phyloP scores from a whole-genome alignment of 2,888 invertebrate species.

The Tridacna gigas region DNA sequence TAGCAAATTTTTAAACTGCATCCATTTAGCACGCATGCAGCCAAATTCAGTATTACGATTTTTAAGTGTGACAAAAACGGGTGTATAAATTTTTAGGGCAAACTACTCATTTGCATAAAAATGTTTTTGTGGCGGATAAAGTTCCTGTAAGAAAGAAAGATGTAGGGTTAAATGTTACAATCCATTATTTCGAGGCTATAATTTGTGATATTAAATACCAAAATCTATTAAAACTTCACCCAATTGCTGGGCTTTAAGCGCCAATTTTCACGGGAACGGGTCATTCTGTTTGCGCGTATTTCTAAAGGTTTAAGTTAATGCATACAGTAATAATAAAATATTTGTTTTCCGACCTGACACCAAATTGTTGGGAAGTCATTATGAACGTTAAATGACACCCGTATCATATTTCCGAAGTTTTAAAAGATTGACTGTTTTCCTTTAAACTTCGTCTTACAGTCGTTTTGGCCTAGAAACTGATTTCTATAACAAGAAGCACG shows the following conservation, averaged over 20 bases:
- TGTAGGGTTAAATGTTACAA: constrained; percentile 61
- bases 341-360: constrained; percentile 53
- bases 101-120: constrained; percentile 52
- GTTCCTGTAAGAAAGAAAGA: constrained; percentile 44
- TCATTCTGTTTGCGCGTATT: constrained; percentile 38
- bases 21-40: no score
- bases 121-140: constrained; percentile 40
- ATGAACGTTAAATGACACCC: constrained; percentile 42
- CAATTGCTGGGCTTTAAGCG: constrained; percentile 45
- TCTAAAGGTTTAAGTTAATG: constrained; percentile 30
- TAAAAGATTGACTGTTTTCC: background rate
- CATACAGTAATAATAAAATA: constrained; percentile 51
- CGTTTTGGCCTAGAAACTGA: no score
- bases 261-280: constrained; percentile 52
- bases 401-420: constrained; percentile 36
- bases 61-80: background rate
- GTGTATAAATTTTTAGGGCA: background rate
- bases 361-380: constrained; percentile 54
- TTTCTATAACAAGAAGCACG: no score
- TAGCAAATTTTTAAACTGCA: no score
- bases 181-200: constrained; percentile 60
- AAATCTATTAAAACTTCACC: constrained; percentile 63
- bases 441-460: no score
- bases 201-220: constrained; percentile 66
- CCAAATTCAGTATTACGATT: no score